These are phyloP conservation scores for Tragelaphus buxtoni DNA, from an alignment of 2,113 vertebrate genomes.

Conservation along the genomic window DNA sequence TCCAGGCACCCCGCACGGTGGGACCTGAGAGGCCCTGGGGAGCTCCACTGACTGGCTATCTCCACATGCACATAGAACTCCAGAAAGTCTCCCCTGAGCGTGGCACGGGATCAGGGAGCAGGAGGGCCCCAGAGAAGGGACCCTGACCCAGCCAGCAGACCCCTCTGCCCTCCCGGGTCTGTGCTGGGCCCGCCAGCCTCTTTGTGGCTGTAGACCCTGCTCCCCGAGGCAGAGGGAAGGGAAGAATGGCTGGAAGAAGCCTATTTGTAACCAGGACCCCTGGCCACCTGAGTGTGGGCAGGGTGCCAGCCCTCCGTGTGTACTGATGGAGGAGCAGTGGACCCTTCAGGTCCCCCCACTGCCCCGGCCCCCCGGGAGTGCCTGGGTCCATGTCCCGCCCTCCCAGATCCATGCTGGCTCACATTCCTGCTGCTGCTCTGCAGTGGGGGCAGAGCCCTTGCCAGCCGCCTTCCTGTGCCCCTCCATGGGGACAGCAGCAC, in stretches of 20 bases:
- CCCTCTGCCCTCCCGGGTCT: neutral
- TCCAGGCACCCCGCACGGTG: neutral
- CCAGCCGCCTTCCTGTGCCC: neutral
- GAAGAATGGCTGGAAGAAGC: too few species aligned
- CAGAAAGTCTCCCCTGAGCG: neutral
- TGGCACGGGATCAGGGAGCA: rapidly evolving
- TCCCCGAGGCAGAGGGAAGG: neutral
- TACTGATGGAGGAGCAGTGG: neutral
- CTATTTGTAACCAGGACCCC: neutral
- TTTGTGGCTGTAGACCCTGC: neutral
- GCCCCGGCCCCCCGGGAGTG: rapidly evolving
- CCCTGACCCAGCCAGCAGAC: too few species aligned
- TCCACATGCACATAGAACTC: too few species aligned
- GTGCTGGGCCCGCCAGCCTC: neutral
- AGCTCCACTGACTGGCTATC: rapidly evolving
- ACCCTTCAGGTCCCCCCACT: neutral
- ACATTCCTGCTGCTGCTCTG: neutral
- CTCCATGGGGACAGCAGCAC: neutral
- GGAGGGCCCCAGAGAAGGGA: neutral
- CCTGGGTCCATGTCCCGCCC: rapidly evolving
- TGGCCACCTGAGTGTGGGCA: neutral
- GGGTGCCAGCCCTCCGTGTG: neutral
- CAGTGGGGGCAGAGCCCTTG: neutral
- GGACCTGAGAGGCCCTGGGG: neutral
- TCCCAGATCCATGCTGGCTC: neutral